Conservation (phyloP, 2,797 vertebrate species). For the Falco columbarius region DNA sequence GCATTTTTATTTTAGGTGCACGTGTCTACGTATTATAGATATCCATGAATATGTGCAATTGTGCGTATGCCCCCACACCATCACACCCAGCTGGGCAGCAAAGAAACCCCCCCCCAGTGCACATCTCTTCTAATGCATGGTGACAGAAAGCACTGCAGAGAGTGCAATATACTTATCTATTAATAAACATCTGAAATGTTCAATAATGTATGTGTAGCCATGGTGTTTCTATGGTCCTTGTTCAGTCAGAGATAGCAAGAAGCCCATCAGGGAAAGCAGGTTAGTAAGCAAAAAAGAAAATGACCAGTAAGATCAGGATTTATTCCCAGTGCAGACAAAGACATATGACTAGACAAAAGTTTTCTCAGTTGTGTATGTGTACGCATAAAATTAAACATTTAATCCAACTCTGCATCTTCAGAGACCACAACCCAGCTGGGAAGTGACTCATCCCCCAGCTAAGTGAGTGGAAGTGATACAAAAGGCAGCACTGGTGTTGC, state of each 20-base stretch:
- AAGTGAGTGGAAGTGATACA: not conserved
- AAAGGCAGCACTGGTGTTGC: not conserved
- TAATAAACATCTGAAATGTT: constrained; percentile 63
- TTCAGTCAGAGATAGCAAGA: not conserved
- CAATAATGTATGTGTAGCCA: constrained; percentile 44
- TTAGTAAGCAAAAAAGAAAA: constrained; percentile 41
- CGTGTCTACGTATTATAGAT: not conserved
- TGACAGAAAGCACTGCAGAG: constrained; percentile 55
- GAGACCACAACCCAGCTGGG: not conserved
- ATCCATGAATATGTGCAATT: not conserved
- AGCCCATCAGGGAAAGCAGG: constrained; percentile 7
- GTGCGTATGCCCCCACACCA: not conserved
- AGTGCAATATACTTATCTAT: constrained; percentile 44
- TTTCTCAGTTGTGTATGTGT: not conserved
- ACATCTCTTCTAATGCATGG: constrained; percentile 5
- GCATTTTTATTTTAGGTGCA: not conserved
- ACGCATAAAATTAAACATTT: constrained; percentile 22
- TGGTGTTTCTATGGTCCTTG: not conserved
- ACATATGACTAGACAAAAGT: not conserved
- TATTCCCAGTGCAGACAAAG: not conserved
- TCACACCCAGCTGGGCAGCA: not conserved
- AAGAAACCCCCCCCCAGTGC: not conserved
- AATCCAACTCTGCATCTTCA: not conserved
- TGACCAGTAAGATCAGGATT: not conserved
- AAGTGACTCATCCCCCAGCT: not conserved